A percentile compares a stretch with the other conserved stretches of the same genome.
Conservation (phyloP, 1,140 invertebrate genomes). For the Drosophila dunni region DNA sequence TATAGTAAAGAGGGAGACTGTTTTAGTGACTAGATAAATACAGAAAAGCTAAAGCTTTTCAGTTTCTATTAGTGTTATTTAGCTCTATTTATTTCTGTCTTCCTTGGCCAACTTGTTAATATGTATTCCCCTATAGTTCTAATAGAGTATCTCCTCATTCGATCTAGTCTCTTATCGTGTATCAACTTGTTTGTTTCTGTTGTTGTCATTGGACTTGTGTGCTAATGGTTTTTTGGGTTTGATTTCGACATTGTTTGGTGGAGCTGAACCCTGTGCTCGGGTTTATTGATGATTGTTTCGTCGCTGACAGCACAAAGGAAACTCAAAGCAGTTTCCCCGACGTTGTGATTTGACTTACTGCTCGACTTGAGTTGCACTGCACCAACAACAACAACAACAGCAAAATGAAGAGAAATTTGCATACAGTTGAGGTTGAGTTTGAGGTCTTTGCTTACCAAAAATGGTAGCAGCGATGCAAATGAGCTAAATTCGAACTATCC, state of each 20-base stretch:
- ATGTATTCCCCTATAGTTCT: not conserved
- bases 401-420: slow-evolving; percentile 63
- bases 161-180: too few relatives aligned
- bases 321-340: slow-evolving; percentile 46
- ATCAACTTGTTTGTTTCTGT: slow-evolving; percentile 46
- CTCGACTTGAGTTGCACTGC: slow-evolving; percentile 71
- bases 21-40: too few relatives aligned
- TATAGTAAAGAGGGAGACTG: too few relatives aligned
- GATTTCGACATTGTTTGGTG: slow-evolving; percentile 76
- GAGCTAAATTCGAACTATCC: slow-evolving; percentile 38
- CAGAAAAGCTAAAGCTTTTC: too few relatives aligned
- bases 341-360: slow-evolving; percentile 80
- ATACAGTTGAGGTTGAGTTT: slow-evolving; percentile 67
- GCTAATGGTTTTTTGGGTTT: slow-evolving; percentile 76
- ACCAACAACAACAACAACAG: slow-evolving; percentile 19
- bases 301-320: slow-evolving; percentile 78
- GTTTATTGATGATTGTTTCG: slow-evolving; percentile 78
- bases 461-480: slow-evolving; percentile 79
- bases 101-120: not conserved
- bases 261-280: slow-evolving; percentile 36
- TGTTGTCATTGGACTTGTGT: slow-evolving; percentile 63
- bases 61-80: not conserved
- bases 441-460: slow-evolving; percentile 69
- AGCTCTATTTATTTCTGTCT: not conserved
- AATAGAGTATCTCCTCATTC: not conserved